Evolutionary conservation across 2,888 invertebrate genomes (phyloP).

Genomic region (Orchestes rusci): DNA sequence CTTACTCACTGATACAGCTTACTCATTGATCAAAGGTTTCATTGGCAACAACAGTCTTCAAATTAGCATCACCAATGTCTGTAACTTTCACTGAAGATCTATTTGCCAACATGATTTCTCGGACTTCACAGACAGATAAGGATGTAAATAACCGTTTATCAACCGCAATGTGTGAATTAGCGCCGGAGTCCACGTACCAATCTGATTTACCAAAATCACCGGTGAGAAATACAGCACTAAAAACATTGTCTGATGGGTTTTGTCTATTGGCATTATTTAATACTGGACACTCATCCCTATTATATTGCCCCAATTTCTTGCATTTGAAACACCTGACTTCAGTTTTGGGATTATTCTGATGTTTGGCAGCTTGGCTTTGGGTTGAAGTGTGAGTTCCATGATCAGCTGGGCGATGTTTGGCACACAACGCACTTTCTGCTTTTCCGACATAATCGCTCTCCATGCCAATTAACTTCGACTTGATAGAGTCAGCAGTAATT

Average conservation of each 20-base stretch:
- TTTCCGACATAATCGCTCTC: conserved; percentile 20
- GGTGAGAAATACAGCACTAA: not conserved
- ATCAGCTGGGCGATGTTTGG: too few relatives aligned
- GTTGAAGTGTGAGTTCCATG: too few relatives aligned
- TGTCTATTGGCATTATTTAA: not conserved
- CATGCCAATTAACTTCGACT: conserved; percentile 30
- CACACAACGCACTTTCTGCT: too few relatives aligned
- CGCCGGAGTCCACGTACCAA: not conserved
- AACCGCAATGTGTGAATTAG: not conserved
- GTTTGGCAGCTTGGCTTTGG: too few relatives aligned
- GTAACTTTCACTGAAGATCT: not conserved
- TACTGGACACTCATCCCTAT: not conserved
- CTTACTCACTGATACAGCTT: not conserved
- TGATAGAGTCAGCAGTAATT: conserved; percentile 30
- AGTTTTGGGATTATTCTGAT: not conserved
- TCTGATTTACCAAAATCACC: not conserved
- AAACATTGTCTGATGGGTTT: not conserved
- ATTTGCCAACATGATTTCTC: not conserved
- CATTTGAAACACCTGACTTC: not conserved
- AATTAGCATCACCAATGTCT: not conserved
- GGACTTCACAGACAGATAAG: not conserved
- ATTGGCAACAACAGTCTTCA: not conserved
- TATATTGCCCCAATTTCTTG: not conserved
- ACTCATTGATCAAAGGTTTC: not conserved
- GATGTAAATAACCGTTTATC: not conserved